These are phyloP conservation scores for Lottia gigantea DNA, from an alignment of 2,888 invertebrate genomes.

Conservation along the genomic window DNA sequence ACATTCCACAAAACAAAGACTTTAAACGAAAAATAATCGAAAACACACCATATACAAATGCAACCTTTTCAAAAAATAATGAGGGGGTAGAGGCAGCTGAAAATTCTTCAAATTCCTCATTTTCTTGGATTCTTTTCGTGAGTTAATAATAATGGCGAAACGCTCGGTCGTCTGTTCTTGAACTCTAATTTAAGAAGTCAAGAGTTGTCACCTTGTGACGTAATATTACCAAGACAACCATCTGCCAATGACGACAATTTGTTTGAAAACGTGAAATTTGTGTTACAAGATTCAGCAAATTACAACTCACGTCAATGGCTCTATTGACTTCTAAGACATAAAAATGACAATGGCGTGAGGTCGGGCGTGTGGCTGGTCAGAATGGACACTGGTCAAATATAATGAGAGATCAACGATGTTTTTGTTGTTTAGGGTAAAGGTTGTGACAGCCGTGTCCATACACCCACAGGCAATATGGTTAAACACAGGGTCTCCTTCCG, in stretches of 20 bases:
- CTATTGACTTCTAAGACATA: slow-evolving; percentile 10
- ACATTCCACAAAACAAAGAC: too few relatives aligned
- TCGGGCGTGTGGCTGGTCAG: neutral
- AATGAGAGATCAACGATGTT: slow-evolving; percentile 3
- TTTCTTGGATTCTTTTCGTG: too few relatives aligned
- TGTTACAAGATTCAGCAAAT: slow-evolving; percentile 8
- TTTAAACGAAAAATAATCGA: too few relatives aligned
- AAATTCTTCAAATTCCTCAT: too few relatives aligned
- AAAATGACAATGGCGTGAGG: slow-evolving; percentile 10
- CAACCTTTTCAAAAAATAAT: too few relatives aligned
- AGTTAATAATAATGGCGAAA: too few relatives aligned
- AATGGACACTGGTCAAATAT: slow-evolving; percentile 6
- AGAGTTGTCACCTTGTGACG: slow-evolving; percentile 5
- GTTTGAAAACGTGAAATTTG: slow-evolving; percentile 11
- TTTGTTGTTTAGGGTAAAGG: slow-evolving; percentile 4
- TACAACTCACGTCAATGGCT: slow-evolving; percentile 4
- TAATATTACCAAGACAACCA: slow-evolving; percentile 7
- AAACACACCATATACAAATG: too few relatives aligned
- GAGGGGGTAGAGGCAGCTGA: too few relatives aligned
- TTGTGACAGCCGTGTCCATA: slow-evolving; percentile 10
- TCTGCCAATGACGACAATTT: slow-evolving; percentile 8
- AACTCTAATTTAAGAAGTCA: slow-evolving; percentile 10
- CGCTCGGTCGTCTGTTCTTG: neutral
- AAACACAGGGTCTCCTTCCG: neutral
- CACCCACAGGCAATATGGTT: slow-evolving; percentile 9